Evolutionary conservation across 2,888 invertebrate genomes (phyloP), one percentile per base, ranked within the genome.

Genomic region (Panopea generosa): DNA sequence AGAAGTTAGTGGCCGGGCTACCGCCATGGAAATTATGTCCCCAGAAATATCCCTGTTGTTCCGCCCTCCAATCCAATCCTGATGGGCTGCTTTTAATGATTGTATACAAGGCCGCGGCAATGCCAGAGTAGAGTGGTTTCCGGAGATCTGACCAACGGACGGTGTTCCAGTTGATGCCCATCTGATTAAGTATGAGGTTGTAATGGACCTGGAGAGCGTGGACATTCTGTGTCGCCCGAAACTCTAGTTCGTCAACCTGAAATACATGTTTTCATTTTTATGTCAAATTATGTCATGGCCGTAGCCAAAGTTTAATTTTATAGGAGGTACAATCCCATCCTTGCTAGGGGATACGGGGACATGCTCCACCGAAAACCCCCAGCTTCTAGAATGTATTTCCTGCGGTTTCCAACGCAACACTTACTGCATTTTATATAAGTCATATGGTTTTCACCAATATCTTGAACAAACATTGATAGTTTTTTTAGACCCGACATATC

Each of bases 101-200:
- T 4, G 81, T 70, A 43, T 70, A 85, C 2, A 88, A 75, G 7
- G 85, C 84, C 0, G 86, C 87, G 14, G 87, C 87, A 16, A 88
- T 77, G 0, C 88, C 88, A 0, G 89, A 89, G 73, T 86, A 87
- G 24, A 89, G 43, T 1, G 89, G 89, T 47, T 83, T 87, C 9
- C 84, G 62, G 1, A 87, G 72, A 26, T 87, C 86, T 0, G n/a
- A n/a, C 86, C 86, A 87, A 6, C 55, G 22, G 7, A 87, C 86
- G 0, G 11, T 18, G 26, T 40, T 50, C 89, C 89, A 89, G 68
- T 86, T 68, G n/a, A 87, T 86, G 22, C 84, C 80, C 22, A 86
- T 82, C 18, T 69, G 47, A 22, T 68, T 47, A 6, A 53, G 52
- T 18, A 89, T 86, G 9, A 82, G 77, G 27, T 65, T 26, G 53